These are phyloP conservation scores for Tachina lurida DNA, from an alignment of 2,888 invertebrate species.

Conservation along the genomic window DNA sequence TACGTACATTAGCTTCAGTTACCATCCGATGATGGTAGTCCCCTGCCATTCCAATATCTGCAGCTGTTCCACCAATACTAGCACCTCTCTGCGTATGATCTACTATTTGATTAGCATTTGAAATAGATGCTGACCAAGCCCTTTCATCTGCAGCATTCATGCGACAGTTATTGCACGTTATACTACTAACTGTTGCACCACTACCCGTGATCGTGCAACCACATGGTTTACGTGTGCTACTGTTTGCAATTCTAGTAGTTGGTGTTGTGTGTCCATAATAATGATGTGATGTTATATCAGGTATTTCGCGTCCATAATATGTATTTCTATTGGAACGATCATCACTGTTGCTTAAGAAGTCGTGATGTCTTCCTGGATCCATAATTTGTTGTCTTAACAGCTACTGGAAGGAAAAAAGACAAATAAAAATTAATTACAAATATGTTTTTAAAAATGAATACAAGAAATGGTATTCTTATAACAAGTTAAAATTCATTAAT, in stretches of 20 bases:
- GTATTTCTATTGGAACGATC: conserved; percentile 66
- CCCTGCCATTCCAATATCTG: conserved; percentile 37
- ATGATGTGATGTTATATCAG: conserved; percentile 67
- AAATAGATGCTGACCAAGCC: conserved; percentile 59
- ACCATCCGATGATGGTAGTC: conserved; percentile 63
- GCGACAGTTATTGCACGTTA: conserved; percentile 73
- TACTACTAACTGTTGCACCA: conserved; percentile 62
- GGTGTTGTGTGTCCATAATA: conserved; percentile 63
- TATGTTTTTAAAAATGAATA: no score
- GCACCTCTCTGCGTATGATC: conserved; percentile 51
- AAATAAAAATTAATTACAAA: background rate
- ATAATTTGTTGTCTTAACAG: conserved; percentile 73
- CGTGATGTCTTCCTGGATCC: conserved; percentile 80
- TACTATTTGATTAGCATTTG: conserved; percentile 48
- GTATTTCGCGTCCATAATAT: conserved; percentile 72
- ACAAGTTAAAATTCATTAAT: no score
- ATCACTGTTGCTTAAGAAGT: conserved; percentile 72
- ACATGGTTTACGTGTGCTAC: conserved; percentile 70
- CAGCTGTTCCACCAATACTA: background rate
- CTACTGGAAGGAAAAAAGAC: conserved; percentile 8
- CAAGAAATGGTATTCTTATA: no score
- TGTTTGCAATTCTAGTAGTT: conserved; percentile 35
- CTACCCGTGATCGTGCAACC: conserved; percentile 71
- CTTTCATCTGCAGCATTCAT: conserved; percentile 65
- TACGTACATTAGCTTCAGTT: conserved; percentile 38